Conservation (phyloP, 2,113 vertebrate species). For the Varanus komodoensis region DNA sequence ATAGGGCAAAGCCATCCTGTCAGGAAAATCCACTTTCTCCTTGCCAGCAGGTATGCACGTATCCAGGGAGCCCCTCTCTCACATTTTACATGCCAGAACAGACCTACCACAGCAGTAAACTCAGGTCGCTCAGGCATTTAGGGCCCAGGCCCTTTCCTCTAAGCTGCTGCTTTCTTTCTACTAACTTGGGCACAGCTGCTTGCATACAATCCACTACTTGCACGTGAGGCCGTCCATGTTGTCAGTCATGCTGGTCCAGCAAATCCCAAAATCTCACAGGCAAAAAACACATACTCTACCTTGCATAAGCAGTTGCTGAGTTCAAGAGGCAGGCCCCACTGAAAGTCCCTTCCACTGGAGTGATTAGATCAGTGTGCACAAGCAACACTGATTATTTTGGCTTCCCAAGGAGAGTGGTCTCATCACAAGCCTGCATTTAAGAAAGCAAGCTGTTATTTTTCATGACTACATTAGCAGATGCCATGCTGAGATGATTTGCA, state of each 20-base stretch:
- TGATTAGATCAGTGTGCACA: not conserved
- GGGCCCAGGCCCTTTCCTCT: not conserved
- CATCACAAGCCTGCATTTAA: not conserved
- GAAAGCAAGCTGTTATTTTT: not conserved
- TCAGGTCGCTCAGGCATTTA: not conserved
- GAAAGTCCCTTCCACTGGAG: not conserved
- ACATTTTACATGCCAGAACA: not conserved
- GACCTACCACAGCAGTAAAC: not conserved
- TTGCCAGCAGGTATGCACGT: not conserved
- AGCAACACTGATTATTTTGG: not conserved
- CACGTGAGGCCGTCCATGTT: not conserved
- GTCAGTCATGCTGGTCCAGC: too few species aligned
- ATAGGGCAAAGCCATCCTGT: not conserved
- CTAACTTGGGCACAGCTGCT: not conserved
- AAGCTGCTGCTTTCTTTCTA: not conserved
- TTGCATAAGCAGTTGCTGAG: not conserved
- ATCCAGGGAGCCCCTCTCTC: not conserved
- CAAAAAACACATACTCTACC: not conserved
- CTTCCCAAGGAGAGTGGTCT: not conserved
- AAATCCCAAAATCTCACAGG: not conserved
- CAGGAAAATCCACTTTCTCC: not conserved
- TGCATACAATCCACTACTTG: not conserved
- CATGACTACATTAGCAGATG: not conserved
- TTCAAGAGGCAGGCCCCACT: not conserved
- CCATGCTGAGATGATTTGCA: not conserved